Conservation (phyloP, 2,888 invertebrate species). For the Proisotoma minuta region DNA sequence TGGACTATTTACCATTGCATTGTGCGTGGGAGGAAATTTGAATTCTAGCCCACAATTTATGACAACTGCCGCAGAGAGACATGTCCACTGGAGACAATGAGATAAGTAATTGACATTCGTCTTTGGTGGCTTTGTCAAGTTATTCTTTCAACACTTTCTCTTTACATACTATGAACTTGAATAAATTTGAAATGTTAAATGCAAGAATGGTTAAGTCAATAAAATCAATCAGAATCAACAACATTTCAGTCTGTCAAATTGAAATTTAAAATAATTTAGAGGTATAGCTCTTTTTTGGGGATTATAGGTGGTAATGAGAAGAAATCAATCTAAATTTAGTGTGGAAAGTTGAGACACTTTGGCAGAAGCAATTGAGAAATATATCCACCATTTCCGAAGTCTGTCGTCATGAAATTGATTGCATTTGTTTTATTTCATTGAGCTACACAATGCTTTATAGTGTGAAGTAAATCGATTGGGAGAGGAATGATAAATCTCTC, state of each 20-base stretch:
- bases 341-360: conserved; percentile 25
- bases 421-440: conserved; percentile 28
- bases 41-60: too few species aligned
- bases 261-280: conserved; percentile 1
- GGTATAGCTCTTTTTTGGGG: background rate
- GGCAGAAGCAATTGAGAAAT: conserved; percentile 45
- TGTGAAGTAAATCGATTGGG: conserved; percentile 40
- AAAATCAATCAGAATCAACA: background rate
- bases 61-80: too few species aligned
- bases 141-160: too few species aligned
- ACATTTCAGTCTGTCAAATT: too few species aligned
- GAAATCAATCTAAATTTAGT: conserved; percentile 18
- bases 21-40: background rate
- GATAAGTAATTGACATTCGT: too few species aligned
- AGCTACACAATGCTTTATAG: conserved; percentile 32
- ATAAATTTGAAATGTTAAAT: too few species aligned
- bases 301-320: background rate
- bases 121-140: too few species aligned
- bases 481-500: conserved; percentile 42
- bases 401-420: conserved; percentile 26
- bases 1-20: background rate
- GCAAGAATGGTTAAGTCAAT: background rate
- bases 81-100: too few species aligned
- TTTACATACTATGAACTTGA: too few species aligned
- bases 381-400: conserved; percentile 46